Evolutionary conservation across 2,888 invertebrate species (phyloP), one percentile per base, ranked within the genome.

Genomic region (Leucophenga maculata): DNA sequence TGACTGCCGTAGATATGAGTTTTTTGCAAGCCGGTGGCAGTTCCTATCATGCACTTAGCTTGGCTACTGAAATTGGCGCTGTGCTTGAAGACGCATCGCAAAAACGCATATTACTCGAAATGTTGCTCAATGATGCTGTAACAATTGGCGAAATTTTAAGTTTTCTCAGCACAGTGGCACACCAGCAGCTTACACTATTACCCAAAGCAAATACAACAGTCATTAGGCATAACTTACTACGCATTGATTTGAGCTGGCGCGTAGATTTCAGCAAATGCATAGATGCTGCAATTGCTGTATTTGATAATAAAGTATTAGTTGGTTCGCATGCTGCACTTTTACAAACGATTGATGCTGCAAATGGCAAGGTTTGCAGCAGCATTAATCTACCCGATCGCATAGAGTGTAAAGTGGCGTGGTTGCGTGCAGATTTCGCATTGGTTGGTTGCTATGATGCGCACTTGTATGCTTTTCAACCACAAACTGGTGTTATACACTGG

Each of bases 361-460:
- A 89, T 46, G 93, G 94, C 0, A 57, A 81, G 6, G 79, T 90
- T 60, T 83, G 90, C 65, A 91, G 91, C 14, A 79, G 86, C 55
- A 72, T 92, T 18, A 82, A 84, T 69, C 84, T 95, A 4, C 91
- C 92, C 9, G 92, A 94, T 77, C 90, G 95, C 65, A 91, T 97
- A 39, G 95, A 96, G 88, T 93, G 94, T 0, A 90, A 91, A 1
- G 89, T 91, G 1, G 84, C 90, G 14, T 90, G 91, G 76, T 83
- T 88, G 8, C 75, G 70, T 16, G 72, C 71, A n/a, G 76, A 77
- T 2, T 87, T 88, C 76, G 92, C 93, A 0, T 89, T 93, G 70
- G 92, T 95, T 20, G 96, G 96, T 18, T 93, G 95, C 72, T 94
- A 95, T 86, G 93, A 96, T 88, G 93, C 94, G 6, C 89, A 89